These are phyloP conservation scores for Hirtodrosophila confusa DNA, from an alignment of 2,888 invertebrate genomes.

Conservation along the genomic window DNA sequence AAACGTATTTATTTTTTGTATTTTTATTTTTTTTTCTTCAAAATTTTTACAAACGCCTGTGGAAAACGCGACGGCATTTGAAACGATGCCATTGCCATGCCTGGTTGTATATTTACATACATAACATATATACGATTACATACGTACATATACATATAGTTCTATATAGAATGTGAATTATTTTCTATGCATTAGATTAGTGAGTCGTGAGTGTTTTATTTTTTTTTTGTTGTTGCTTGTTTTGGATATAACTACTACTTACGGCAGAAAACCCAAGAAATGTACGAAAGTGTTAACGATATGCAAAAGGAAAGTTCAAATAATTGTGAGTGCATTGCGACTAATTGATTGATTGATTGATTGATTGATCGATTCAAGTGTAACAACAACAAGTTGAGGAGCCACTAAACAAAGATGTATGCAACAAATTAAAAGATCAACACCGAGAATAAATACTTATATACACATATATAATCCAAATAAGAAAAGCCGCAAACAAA, in stretches of 20 bases:
- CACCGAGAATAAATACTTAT: constrained; percentile 12
- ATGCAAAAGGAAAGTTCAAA: constrained; percentile 29
- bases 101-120: constrained; percentile 30
- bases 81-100: constrained; percentile 59
- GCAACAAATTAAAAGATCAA: constrained; percentile 30
- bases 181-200: constrained; percentile 30
- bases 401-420: constrained; percentile 17
- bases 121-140: constrained; percentile 24
- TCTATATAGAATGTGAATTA: constrained; percentile 40
- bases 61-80: constrained; percentile 52
- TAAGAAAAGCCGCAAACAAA: constrained; percentile 38
- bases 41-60: constrained; percentile 42
- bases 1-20: constrained; percentile 44
- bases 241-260: constrained; percentile 12
- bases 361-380: constrained; percentile 32
- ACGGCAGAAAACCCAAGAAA: constrained; percentile 3
- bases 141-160: constrained; percentile 12
- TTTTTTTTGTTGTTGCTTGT: constrained; percentile 27
- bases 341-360: constrained; percentile 32
- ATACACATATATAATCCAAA: constrained; percentile 20
- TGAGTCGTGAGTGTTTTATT: constrained; percentile 48
- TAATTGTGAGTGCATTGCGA: constrained; percentile 35
- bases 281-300: constrained; percentile 26
- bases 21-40: constrained; percentile 20
- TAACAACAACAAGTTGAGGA: constrained; percentile 7